Base-by-base conservation (phyloP, 2,797 vertebrate genomes). In the Premnoplex brunnescens region DNA sequence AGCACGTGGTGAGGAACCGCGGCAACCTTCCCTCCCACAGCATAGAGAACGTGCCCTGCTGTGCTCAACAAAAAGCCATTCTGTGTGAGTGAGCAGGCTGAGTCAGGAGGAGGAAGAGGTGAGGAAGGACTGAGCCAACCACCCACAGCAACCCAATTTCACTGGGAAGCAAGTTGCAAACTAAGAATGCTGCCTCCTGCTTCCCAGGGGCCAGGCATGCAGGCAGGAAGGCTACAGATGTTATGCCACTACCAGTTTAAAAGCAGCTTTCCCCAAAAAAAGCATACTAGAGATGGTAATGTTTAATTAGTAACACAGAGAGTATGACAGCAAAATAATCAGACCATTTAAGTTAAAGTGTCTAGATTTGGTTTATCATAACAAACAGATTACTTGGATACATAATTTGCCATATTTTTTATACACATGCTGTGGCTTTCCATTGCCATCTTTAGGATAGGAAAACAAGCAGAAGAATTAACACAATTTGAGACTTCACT, bases 141-240 rank as follows among this genome's bases (percentile, higher is more conserved):
- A 1, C 19, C 28, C 0, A 0, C 49, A 58, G 46, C 46, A 82
- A 27, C 30, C 4, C 0, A 0, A 20, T 3, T 1, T 34, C 2
- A 4, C 1, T 5, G 56, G 66, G 37, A 22, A 89, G 49, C 32
- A 52, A 72, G 37, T 0, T 43, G 34, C 39, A 51, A 79, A 34
- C 24, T 37, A 23, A 55, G 2, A 7, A 28, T 7, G 37, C 24
- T 85, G 60, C 12, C 37, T 72, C 37, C 32, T 28, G 13, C 63
- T 78, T 77, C 73, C 54, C 16, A 1, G 13, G 2, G 1, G 14
- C 48, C 56, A 72, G 44, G 46, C 22, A 44, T 1, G 1, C 32
- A 16, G 60, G 7, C 3, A 1, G 20, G 34, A 71, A 73, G 39
- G 60, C 60, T 52, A 71, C 32, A 60, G 41, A 44, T 2, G 1